These are phyloP conservation scores for Carollia perspicillata DNA, from an alignment of 2,113 vertebrate genomes.

Conservation along the genomic window DNA sequence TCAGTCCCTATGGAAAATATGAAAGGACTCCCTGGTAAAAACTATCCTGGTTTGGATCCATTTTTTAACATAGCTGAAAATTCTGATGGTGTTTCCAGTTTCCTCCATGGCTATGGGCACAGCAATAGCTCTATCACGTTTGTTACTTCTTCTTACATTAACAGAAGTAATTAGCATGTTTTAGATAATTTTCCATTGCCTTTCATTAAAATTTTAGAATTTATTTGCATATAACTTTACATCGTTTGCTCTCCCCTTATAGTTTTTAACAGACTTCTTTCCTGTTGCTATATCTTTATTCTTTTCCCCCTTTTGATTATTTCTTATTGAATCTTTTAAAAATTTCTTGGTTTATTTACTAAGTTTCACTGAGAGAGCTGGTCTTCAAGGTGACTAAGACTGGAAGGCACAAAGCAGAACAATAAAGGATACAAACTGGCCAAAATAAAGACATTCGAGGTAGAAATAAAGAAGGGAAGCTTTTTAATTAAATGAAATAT, in stretches of 20 bases:
- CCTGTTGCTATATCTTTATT: neutral
- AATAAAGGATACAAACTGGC: neutral
- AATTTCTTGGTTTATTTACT: neutral
- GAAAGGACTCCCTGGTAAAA: neutral
- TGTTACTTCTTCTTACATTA: neutral
- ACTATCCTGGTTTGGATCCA: neutral
- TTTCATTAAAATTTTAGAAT: neutral
- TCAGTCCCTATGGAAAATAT: neutral
- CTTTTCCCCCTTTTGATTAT: neutral
- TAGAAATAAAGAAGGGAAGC: neutral
- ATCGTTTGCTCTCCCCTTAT: neutral
- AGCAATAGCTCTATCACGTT: neutral
- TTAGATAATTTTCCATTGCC: neutral
- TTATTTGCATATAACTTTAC: neutral
- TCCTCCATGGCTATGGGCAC: neutral
- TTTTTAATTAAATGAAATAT: slow-evolving; percentile 3
- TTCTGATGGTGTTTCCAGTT: neutral
- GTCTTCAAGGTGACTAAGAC: neutral
- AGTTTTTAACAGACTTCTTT: neutral
- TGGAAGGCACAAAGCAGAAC: neutral
- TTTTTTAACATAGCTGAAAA: neutral
- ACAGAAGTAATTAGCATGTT: neutral
- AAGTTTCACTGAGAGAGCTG: neutral
- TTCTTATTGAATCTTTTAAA: neutral
- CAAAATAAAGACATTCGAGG: neutral